Evolutionary conservation across 1,140 invertebrate species (phyloP), one percentile per base, ranked within the genome.

Genomic region (Gonatopus flavifemur): DNA sequence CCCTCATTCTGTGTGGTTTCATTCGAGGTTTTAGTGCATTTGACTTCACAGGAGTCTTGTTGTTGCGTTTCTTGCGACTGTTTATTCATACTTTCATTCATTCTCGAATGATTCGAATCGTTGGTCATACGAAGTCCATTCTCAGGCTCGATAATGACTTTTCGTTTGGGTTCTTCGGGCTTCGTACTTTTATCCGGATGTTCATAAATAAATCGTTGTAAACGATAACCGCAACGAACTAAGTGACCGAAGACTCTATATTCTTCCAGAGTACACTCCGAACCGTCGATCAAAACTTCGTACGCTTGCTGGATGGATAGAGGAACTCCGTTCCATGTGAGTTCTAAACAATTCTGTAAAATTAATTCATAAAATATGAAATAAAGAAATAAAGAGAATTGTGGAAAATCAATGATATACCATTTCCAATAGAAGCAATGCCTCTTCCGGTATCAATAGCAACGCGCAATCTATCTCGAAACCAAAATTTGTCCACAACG

Each of bases 221-320:
- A 54, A 37, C 59, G 63, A 25, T 84, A 86, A 1, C 84, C 84
- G 32, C 80, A 62, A 57, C 79, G 78, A 38, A 79, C 75, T n/a
- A 86, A 69, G 36, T 83, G 80, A 43, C 81, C 78, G 67, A 82
- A 87, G 3, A 85, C 83, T 72, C 82, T 81, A 53, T 85, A 86
- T 64, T 85, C 79, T 10, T 77, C 64, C 10, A 83, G 49, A 18
- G 77, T 71, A 57, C 77, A 80, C 21, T 79, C 70, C 35, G 70
- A 69, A 33, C 74, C 69, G 48, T 72, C 57, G 8, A 86, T 68
- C 15, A 86, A 64, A 51, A 86, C 64, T 40, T 72, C 66, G 55
- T 85, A 86, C 3, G 82, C 82, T 72, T 84, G 82, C 67, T 86
- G 82, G 24, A 86, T 62, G 35, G 83, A 85, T 3, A 85, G 70